Percentiles rank a stretch among this genome's conserved stretches.
Evolutionary conservation across 2,888 invertebrate species (phyloP).

Genomic region (Ephialtes manifestator): DNA sequence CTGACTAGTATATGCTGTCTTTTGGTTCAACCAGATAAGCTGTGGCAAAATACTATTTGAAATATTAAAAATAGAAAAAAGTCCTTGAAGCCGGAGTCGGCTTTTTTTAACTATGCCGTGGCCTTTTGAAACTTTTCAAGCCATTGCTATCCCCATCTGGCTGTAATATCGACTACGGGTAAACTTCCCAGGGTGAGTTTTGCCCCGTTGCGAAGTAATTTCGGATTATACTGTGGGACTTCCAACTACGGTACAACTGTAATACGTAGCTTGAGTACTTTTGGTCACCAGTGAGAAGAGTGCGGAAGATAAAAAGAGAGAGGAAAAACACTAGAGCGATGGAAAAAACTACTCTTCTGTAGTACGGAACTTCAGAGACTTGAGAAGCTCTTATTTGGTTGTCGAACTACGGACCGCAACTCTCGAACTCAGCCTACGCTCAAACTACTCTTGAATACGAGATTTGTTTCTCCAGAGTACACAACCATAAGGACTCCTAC

Average conservation of each 20-base stretch:
- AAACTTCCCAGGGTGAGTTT: conserved; percentile 43
- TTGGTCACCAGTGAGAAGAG: conserved; percentile 55
- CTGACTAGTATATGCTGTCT: neutral
- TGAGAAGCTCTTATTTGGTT: conserved; percentile 65
- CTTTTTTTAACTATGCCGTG: conserved; percentile 2
- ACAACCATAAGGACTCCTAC: neutral
- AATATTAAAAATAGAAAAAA: neutral
- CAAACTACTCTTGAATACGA: conserved; percentile 32
- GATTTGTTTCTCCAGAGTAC: neutral
- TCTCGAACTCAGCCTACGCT: conserved; percentile 59
- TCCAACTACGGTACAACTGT: conserved; percentile 19
- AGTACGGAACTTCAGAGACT: conserved; percentile 60
- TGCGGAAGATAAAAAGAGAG: conserved; percentile 26
- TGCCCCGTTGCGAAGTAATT: conserved; percentile 60
- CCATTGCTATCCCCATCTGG: conserved; percentile 1
- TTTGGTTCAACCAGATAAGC: neutral
- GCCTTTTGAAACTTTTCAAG: conserved; percentile 26
- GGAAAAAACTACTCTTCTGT: conserved; percentile 25
- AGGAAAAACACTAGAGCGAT: conserved; percentile 60
- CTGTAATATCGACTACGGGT: conserved; percentile 38
- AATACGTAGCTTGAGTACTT: conserved; percentile 63
- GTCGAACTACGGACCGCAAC: conserved; percentile 60
- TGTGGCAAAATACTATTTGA: neutral
- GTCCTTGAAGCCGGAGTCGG: neutral
- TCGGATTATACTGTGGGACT: conserved; percentile 57